These are phyloP conservation scores for Adelognathus sp. DNA, from an alignment of 2,888 invertebrate genomes.

Conservation along the genomic window DNA sequence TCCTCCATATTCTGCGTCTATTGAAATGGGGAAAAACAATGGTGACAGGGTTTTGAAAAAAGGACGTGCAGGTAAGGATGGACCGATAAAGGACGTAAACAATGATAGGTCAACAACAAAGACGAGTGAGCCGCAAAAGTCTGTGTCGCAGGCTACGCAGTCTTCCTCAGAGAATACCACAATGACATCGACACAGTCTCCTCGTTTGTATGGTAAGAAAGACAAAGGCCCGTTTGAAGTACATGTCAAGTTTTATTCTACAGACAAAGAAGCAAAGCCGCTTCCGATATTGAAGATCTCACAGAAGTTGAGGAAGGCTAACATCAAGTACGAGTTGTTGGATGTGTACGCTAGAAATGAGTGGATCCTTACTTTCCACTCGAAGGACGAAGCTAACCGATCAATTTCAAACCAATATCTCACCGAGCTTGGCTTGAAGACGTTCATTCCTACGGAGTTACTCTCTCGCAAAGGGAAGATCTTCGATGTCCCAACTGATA, in stretches of 20 bases:
- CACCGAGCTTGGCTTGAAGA: not conserved
- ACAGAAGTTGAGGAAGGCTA: not conserved
- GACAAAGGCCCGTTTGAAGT: conserved; percentile 22
- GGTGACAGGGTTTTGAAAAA: too few species aligned
- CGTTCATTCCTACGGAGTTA: conserved; percentile 13
- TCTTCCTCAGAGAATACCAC: too few species aligned
- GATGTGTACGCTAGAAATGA: conserved; percentile 11
- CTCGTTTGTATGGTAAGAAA: not conserved
- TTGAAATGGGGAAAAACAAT: too few species aligned
- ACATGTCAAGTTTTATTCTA: not conserved
- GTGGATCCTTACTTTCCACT: conserved; percentile 14
- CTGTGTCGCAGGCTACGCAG: too few species aligned
- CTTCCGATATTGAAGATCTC: conserved; percentile 7
- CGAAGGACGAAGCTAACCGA: conserved; percentile 20
- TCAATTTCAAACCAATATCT: conserved; percentile 16
- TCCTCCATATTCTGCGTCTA: not conserved
- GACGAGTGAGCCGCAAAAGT: too few species aligned
- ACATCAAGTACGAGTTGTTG: conserved; percentile 23
- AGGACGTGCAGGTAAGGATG: too few species aligned
- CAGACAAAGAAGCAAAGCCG: not conserved
- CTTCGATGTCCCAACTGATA: not conserved
- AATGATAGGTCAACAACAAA: too few species aligned
- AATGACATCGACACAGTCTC: not conserved
- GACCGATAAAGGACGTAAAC: too few species aligned
- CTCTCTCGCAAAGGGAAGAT: not conserved